A percentile compares a stretch with the other conserved stretches of the same genome.
phyloP scores from a whole-genome alignment of 2,113 vertebrate genomes.

The Fulica atra region DNA sequence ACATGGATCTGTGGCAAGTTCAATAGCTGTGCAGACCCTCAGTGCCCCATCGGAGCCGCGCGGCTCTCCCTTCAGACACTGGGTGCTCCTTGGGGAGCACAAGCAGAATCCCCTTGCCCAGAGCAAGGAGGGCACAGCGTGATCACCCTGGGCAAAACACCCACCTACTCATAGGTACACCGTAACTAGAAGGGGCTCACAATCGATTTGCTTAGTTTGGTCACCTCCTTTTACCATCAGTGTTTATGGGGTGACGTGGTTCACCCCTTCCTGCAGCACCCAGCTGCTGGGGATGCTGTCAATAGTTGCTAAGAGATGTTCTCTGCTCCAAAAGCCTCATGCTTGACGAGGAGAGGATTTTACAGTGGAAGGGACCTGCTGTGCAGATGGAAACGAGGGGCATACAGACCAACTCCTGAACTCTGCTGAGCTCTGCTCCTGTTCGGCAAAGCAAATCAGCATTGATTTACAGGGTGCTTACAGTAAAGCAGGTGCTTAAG shows the following conservation, averaged over 20 bases:
- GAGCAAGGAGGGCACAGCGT: background rate
- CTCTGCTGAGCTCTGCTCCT: background rate
- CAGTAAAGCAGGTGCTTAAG: conserved; percentile 1
- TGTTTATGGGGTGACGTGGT: background rate
- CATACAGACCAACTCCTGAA: background rate
- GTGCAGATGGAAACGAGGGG: background rate
- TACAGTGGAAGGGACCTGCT: background rate
- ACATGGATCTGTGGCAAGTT: no score
- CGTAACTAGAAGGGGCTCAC: background rate
- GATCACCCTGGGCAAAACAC: background rate
- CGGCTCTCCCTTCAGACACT: no score
- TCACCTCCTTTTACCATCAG: no score
- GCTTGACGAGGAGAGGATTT: background rate
- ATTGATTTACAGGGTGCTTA: background rate
- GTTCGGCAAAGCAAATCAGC: background rate
- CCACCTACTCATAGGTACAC: background rate
- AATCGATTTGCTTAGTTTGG: background rate
- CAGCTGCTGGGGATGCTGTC: background rate
- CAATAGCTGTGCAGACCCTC: no score
- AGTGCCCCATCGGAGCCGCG: no score
- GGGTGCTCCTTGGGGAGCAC: no score
- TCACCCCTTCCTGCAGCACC: background rate
- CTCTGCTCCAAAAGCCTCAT: background rate
- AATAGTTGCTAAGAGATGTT: background rate
- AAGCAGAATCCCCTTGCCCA: no score